Base-by-base conservation (phyloP, 2,888 invertebrate species). In the Tetragnatha montana region DNA sequence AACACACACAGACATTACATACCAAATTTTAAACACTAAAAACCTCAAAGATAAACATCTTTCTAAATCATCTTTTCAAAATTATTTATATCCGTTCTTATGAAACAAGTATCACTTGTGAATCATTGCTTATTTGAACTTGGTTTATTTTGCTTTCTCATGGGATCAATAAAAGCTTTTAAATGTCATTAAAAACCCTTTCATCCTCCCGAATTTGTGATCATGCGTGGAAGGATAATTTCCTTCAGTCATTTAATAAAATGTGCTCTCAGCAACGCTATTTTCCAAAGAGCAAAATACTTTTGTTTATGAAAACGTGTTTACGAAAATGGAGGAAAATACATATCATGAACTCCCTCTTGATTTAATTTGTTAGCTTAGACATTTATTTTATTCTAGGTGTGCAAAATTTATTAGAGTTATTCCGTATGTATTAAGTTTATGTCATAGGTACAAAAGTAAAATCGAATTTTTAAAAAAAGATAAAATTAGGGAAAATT, bases 21-120 rank as follows among this genome's bases (percentile, higher is more conserved):
- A 60, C 17, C 17, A 17, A 51, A 6, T 60, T 22, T 22, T 22
- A 21, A 78, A 60, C 68, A 78, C 17, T 78, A 35, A 78, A 17
- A 60, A 22, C 60, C 51, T 14, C 60, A 60, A 51, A 60, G 17
- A 60, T 12, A 17, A 60, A 22, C n/a, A 10, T 21, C 2, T 3
- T 51, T 78, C 21, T 60, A 14, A 2, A 51, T 17, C 78, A 60
- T 60, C 60, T 22, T 21, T 78, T 3, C 7, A 2, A 60, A 14
- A 21, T 60, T 51, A 78, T 51, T 60, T 17, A 14, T 14, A 50
- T 60, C 60, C 14, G 0, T 17, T 51, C 17, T 3, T 12, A 60
- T 14, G 12, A 78, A 22, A 22, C 60, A 78, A 78, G 19, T 21
- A 78, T 78, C 78, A 78, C 60, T 78, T 78, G 51, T 35, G 35